phyloP scores from a whole-genome alignment of 2,113 vertebrate genomes.

The Stomatorhinus ivindoensis region DNA sequence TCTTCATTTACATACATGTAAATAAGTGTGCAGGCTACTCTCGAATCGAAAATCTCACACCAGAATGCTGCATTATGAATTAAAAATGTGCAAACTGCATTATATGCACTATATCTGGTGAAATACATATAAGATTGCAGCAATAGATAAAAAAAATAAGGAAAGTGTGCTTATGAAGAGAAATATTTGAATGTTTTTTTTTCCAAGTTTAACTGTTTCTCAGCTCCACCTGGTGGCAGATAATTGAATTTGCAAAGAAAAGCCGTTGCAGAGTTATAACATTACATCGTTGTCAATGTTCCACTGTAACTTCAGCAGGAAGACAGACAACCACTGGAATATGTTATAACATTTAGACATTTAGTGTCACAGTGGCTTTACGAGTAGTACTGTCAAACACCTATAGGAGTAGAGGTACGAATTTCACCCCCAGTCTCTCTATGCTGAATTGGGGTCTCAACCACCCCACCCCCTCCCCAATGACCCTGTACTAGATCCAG shows the following conservation, averaged over 20 bases:
- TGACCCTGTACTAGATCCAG: not conserved
- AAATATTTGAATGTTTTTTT: not conserved
- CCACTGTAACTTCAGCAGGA: not conserved
- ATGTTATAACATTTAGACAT: not conserved
- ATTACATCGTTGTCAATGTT: not conserved
- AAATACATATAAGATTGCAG: not conserved
- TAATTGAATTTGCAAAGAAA: not conserved
- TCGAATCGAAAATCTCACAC: too few relatives aligned
- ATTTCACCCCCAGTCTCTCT: not conserved
- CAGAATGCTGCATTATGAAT: not conserved
- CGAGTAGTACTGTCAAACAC: not conserved
- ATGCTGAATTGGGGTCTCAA: not conserved
- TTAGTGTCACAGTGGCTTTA: not conserved
- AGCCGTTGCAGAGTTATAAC: not conserved
- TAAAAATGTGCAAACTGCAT: not conserved
- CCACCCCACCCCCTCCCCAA: not conserved
- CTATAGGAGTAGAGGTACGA: not conserved
- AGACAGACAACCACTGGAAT: not conserved
- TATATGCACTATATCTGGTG: not conserved
- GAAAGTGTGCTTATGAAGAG: not conserved
- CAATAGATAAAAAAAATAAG: not conserved
- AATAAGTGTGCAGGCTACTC: too few relatives aligned
- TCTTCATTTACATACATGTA: too few relatives aligned
- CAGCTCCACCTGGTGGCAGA: constrained; percentile 7
- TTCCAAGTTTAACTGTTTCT: not conserved